phyloP scores from a whole-genome alignment of 2,888 invertebrate species.

The Pammene fasciana region DNA sequence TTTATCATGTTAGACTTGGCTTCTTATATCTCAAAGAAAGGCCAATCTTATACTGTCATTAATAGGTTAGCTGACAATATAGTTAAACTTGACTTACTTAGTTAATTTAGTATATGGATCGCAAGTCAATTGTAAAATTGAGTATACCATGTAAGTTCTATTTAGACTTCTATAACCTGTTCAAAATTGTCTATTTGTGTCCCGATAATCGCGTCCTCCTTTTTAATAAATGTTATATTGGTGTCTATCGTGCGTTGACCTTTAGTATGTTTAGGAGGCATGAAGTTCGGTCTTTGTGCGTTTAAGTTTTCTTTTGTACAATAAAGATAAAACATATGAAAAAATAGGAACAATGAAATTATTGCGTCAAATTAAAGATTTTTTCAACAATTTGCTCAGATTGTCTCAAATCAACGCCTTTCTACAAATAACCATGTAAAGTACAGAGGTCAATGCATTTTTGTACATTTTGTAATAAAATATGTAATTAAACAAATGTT shows the following conservation, averaged over 20 bases:
- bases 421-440: neutral
- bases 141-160: constrained; percentile 6
- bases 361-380: no score
- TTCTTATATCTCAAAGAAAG: no score
- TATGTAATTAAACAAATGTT: neutral
- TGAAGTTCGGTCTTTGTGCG: no score
- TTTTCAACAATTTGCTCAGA: no score
- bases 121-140: constrained; percentile 22
- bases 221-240: constrained; percentile 9
- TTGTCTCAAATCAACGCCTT: no score
- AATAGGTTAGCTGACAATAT: no score
- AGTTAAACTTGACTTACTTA: no score
- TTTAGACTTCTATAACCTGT: constrained; percentile 6
- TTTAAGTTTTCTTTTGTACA: no score
- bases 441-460: constrained; percentile 19
- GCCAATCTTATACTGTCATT: no score
- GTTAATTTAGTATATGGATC: neutral
- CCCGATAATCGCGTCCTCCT: constrained; percentile 2
- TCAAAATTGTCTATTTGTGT: constrained; percentile 16
- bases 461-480: constrained; percentile 18
- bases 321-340: no score
- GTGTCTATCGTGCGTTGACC: constrained; percentile 21
- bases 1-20: no score
- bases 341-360: no score
- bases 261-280: neutral